Conservation (phyloP, 2,113 vertebrate species). For the Caloenas nicobarica region DNA sequence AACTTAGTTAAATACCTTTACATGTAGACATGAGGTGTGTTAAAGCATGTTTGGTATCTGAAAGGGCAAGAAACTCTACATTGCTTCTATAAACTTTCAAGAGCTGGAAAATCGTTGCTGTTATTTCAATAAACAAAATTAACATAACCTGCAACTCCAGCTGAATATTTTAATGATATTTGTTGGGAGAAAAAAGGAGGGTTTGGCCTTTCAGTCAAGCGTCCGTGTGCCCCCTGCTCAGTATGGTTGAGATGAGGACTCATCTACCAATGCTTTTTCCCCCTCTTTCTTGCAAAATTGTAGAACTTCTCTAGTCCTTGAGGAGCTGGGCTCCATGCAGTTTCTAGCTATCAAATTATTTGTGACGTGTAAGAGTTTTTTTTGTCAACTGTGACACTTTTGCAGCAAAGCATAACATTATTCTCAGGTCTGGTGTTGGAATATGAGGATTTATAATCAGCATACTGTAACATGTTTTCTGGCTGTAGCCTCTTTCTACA, state of each 20-base stretch:
- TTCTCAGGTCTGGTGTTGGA: not conserved
- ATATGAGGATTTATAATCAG: not conserved
- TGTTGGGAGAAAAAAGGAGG: not conserved
- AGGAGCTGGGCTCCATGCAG: not conserved
- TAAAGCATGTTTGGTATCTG: not conserved
- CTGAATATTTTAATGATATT: not conserved
- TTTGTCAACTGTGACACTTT: not conserved
- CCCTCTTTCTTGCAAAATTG: not conserved
- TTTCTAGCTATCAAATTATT: not conserved
- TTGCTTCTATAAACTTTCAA: not conserved
- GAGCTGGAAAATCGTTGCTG: not conserved
- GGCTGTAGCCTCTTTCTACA: not conserved
- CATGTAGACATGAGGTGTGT: not conserved
- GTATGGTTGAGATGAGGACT: not conserved
- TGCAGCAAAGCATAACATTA: not conserved
- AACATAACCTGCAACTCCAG: not conserved
- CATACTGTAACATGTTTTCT: not conserved
- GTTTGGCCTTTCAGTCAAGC: not conserved
- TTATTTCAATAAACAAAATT: not conserved
- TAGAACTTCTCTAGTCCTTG: not conserved
- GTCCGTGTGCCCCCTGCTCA: not conserved
- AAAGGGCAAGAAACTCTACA: not conserved
- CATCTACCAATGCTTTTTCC: not conserved
- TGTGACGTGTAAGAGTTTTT: not conserved
- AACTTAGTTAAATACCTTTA: not conserved